These are phyloP conservation scores for Albula glossodonta DNA, from an alignment of 2,113 vertebrate species.

Conservation along the genomic window DNA sequence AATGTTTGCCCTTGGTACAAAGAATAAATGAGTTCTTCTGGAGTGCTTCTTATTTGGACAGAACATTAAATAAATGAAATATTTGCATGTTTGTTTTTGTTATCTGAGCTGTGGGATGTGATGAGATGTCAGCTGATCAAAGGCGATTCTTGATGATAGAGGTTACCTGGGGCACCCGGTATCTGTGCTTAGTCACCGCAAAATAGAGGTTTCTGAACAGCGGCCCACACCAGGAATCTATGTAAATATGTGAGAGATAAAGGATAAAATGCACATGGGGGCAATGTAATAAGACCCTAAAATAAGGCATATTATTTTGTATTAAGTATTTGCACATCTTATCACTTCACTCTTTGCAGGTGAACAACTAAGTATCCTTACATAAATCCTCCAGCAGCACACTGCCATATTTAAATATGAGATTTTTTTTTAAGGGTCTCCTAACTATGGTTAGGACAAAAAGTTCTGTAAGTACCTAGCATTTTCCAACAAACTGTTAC, in stretches of 20 bases:
- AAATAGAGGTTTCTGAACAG: background rate
- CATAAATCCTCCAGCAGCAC: too few relatives aligned
- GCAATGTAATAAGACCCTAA: background rate
- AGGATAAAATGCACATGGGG: background rate
- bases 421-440: too few relatives aligned
- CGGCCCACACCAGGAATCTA: background rate
- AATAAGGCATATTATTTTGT: too few relatives aligned
- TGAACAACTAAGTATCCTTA: too few relatives aligned
- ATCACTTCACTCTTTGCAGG: too few relatives aligned
- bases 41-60: background rate
- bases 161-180: background rate
- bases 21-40: background rate
- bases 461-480: too few relatives aligned
- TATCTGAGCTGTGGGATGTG: background rate
- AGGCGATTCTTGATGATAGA: background rate
- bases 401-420: too few relatives aligned
- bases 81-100: background rate
- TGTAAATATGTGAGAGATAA: background rate
- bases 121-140: background rate
- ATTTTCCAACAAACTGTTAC: too few relatives aligned
- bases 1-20: background rate
- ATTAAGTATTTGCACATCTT: too few relatives aligned
- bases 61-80: background rate
- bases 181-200: background rate
- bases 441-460: too few relatives aligned